These are phyloP conservation scores for Adineta ricciae DNA, from an alignment of 2,888 invertebrate species.

Conservation along the genomic window DNA sequence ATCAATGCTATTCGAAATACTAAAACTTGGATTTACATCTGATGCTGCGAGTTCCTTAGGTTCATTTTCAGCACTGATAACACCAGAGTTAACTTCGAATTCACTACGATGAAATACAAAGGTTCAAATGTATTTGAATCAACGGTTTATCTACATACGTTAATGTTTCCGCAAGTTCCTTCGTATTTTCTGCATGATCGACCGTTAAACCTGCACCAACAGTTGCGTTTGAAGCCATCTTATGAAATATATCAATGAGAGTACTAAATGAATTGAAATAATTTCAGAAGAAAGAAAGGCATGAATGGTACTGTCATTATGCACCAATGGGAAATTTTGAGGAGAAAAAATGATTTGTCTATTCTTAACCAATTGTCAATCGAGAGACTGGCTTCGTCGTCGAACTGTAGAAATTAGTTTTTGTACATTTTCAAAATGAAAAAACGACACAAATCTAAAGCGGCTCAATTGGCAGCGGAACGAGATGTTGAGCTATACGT, in stretches of 20 bases:
- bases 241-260: background rate
- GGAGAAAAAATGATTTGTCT: background rate
- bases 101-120: background rate
- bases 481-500: background rate
- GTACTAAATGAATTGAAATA: background rate
- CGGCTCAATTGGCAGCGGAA: background rate
- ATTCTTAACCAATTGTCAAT: background rate
- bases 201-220: background rate
- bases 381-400: background rate
- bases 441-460: background rate
- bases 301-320: background rate
- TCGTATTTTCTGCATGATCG: background rate
- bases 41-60: no score
- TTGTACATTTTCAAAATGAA: background rate
- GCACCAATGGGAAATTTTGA: background rate
- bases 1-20: background rate
- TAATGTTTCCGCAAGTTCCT: background rate
- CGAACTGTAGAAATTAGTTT: no score
- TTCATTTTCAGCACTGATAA: background rate
- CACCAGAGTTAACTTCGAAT: background rate
- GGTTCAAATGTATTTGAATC: no score
- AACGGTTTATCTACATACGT: background rate
- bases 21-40: background rate
- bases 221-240: background rate
- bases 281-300: background rate